phyloP scores from a whole-genome alignment of 1,140 invertebrate genomes.

The Camponotus vicinus region DNA sequence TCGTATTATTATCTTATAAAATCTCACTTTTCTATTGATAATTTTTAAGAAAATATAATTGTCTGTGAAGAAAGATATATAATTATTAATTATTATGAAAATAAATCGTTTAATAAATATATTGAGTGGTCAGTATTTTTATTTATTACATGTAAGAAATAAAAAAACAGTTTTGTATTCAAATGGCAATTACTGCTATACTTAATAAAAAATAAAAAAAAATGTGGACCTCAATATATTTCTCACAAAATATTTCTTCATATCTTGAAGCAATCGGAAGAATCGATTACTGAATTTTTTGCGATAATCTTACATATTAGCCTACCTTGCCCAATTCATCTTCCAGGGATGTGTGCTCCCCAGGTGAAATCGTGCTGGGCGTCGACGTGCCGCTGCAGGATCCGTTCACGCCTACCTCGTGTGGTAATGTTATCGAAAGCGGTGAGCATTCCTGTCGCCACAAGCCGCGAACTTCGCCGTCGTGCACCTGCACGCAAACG shows the following conservation, averaged over 20 bases:
- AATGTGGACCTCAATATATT: neutral
- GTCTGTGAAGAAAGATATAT: neutral
- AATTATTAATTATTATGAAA: neutral
- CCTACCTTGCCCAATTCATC: slow-evolving; percentile 86
- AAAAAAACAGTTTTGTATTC: neutral
- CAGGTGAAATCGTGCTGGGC: slow-evolving; percentile 88
- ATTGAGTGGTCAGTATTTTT: neutral
- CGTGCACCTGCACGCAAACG: slow-evolving; percentile 78
- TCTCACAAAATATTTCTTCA: neutral
- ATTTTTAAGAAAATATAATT: neutral
- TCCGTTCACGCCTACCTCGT: slow-evolving; percentile 83
- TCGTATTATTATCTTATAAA: neutral
- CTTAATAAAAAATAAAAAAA: neutral
- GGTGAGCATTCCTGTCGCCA: slow-evolving; percentile 85
- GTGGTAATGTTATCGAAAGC: slow-evolving; percentile 83
- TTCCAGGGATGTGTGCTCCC: slow-evolving; percentile 86
- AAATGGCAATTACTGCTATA: neutral
- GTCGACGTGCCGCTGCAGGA: slow-evolving; percentile 87
- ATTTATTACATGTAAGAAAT: slow-evolving; percentile 8
- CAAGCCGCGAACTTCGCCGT: slow-evolving; percentile 76
- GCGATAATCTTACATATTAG: neutral
- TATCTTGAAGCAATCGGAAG: neutral
- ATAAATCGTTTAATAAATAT: neutral
- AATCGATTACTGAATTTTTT: neutral
- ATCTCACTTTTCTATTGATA: neutral